Evolutionary conservation across 1,140 invertebrate species (phyloP), one percentile per base, ranked within the genome.

Genomic region (Megalopta genalis): DNA sequence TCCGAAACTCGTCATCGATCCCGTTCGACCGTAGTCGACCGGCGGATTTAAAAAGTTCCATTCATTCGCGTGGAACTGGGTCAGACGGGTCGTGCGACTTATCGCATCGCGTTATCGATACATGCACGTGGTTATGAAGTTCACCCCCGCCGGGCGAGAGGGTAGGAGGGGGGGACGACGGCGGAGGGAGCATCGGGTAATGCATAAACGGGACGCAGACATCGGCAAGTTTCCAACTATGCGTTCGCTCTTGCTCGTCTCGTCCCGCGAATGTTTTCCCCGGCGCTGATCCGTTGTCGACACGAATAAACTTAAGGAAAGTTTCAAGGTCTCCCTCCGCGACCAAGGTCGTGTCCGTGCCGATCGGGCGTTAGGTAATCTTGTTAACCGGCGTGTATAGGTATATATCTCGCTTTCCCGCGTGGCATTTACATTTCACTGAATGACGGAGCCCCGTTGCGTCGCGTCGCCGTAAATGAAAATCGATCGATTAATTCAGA

Each of bases 221-320:
- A 27, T 63, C 60, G 39, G 16, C 7, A 63, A 73, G 25, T 73
- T 73, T 67, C 73, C 73, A 75, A 74, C 72, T 75, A 75, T 75
- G 64, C 32, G 52, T 62, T 32, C 59, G 16, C 37, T 57, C 25
- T 25, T 52, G 25, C 23, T 39, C 57, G 23, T 42, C 67, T 42
- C 21, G 5, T 10, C 52, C 37, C 39, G n/a, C 7, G 21, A 42
- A 70, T 60, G 27, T 37, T 25, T 62, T n/a, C 39, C 39, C 1
- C 39, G 21, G 21, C 57, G n/a, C 6, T 42, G 18, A 39, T 37
- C 54, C 32, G 32, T n/a, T 42, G 32, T 65, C 59, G 59, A 62
- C 59, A 18, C 59, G 59, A 39, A 70, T 70, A 67, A 76, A 76
- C 52, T 67, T 59, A 46, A 42, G 49, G 23, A 67, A 76, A 37